A percentile compares a stretch with the other conserved stretches of the same genome.
phyloP scores from a whole-genome alignment of 2,888 invertebrate genomes.

The Uloborus plumipes region DNA sequence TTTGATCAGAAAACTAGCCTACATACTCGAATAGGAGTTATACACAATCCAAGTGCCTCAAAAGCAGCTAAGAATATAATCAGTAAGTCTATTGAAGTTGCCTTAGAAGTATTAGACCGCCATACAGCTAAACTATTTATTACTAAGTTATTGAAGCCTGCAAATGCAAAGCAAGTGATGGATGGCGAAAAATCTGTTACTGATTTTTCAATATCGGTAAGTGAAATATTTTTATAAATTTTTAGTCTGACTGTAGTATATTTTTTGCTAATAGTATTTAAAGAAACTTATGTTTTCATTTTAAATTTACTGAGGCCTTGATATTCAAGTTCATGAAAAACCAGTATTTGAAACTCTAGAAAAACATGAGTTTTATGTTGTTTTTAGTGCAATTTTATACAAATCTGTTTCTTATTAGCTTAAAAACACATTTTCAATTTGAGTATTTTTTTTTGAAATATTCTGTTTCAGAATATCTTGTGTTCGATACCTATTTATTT shows the following conservation, averaged over 20 bases:
- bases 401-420: not conserved
- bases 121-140: conserved; percentile 73
- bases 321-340: too few relatives aligned
- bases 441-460: not conserved
- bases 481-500: too few relatives aligned
- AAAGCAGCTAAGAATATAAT: conserved; percentile 53
- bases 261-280: conserved; percentile 1
- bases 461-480: too few relatives aligned
- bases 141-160: conserved; percentile 74
- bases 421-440: not conserved
- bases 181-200: conserved; percentile 70
- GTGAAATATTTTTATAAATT: conserved; percentile 64
- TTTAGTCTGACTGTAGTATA: not conserved
- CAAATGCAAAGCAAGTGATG: conserved; percentile 70
- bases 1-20: conserved; percentile 51
- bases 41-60: conserved; percentile 48
- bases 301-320: too few relatives aligned
- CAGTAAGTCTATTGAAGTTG: conserved; percentile 71
- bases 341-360: not conserved
- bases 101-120: conserved; percentile 71
- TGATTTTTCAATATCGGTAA: conserved; percentile 73
- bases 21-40: conserved; percentile 50
- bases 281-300: not conserved
- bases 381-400: not conserved
- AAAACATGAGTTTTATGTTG: not conserved